Percentiles rank a stretch among this genome's conserved stretches.
phyloP scores from a whole-genome alignment of 2,888 invertebrate genomes.

The Aporophyla nigra region DNA sequence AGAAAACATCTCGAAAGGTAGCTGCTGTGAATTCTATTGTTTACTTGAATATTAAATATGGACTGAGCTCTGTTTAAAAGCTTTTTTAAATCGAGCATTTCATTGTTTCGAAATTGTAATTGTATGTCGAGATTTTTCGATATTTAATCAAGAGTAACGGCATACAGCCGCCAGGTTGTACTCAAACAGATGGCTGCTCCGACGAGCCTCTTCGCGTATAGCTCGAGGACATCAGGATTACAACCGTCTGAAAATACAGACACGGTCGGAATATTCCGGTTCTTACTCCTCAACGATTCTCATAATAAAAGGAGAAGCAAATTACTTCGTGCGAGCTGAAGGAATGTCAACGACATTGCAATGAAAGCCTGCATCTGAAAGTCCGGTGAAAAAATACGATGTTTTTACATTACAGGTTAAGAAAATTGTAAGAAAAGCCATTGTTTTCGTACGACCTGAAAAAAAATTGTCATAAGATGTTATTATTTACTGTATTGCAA shows the following conservation, averaged over 20 bases:
- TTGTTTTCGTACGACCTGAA: background rate
- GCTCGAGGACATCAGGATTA: constrained; percentile 38
- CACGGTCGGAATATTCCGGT: constrained; percentile 30
- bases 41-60: constrained; percentile 31
- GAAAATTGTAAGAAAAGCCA: constrained; percentile 23
- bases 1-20: constrained; percentile 34
- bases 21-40: constrained; percentile 36
- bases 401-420: constrained; percentile 13
- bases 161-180: constrained; percentile 5
- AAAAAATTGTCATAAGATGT: background rate
- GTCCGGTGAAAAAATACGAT: constrained; percentile 26
- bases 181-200: constrained; percentile 12
- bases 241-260: constrained; percentile 37
- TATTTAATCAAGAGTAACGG: constrained; percentile 18
- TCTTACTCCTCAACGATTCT: constrained; percentile 12
- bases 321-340: constrained; percentile 39
- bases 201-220: constrained; percentile 14
- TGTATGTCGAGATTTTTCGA: background rate
- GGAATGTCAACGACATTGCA: constrained; percentile 49
- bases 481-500: background rate
- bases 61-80: constrained; percentile 30
- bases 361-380: constrained; percentile 50
- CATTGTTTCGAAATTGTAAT: constrained; percentile 33
- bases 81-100: constrained; percentile 20
- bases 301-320: constrained; percentile 48